phyloP scores from a whole-genome alignment of 2,113 vertebrate species.

The Xerus inauris region DNA sequence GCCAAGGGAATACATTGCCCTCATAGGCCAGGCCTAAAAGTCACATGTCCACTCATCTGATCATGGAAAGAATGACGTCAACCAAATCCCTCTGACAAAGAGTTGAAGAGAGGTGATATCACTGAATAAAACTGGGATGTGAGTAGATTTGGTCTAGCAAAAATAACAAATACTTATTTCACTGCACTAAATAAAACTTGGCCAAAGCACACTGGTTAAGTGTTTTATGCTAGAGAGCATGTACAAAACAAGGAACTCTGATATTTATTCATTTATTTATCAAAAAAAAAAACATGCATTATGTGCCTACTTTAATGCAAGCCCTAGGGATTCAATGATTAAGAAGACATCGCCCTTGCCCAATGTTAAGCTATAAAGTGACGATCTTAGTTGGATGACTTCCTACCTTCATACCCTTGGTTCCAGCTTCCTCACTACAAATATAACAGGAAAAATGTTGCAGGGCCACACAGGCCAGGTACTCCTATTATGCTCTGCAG shows the following conservation, averaged over 20 bases:
- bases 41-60: not conserved
- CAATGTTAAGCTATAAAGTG: not conserved
- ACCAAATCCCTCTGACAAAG: not conserved
- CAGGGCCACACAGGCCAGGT: conserved; percentile 3
- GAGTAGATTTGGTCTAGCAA: not conserved
- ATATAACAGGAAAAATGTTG: conserved; percentile 66
- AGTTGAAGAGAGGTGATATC: not conserved
- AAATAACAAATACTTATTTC: not conserved
- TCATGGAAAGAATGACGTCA: not conserved
- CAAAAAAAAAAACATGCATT: not conserved
- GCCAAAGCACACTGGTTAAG: not conserved
- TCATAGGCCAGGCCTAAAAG: not conserved
- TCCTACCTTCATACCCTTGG: not conserved
- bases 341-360: not conserved
- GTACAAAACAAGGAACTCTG: not conserved
- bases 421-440: not conserved
- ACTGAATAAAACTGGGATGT: not conserved
- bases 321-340: not conserved
- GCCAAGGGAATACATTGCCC: not conserved
- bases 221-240: not conserved
- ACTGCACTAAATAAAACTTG: conserved; percentile 20
- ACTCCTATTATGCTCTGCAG: conserved; percentile 19
- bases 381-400: not conserved
- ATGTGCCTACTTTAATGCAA: not conserved
- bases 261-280: conserved; percentile 12